Percentiles rank a stretch among this genome's conserved stretches.
Conservation (phyloP, 2,797 vertebrate genomes). For the Craterocephalus amniculus region DNA sequence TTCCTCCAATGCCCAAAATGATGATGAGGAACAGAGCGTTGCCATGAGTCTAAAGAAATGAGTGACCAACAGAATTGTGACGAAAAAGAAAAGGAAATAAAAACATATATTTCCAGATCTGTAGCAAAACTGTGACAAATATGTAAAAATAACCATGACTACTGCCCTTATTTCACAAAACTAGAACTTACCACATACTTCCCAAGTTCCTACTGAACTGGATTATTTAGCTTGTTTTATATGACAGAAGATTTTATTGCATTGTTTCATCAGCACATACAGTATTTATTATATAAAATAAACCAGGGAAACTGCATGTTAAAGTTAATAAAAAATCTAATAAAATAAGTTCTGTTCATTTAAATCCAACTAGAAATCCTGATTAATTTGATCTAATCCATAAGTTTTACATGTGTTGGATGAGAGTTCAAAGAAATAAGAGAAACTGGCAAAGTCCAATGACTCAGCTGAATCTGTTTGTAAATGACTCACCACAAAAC, state of each 20-base stretch:
- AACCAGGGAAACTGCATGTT: no score
- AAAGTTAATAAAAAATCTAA: background rate
- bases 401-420: background rate
- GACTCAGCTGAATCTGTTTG: constrained; percentile 50
- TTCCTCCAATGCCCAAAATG: constrained; percentile 85
- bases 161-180: no score
- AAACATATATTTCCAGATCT: background rate
- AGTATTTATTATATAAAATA: no score
- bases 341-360: no score
- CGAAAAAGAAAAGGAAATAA: background rate
- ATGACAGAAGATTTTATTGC: no score
- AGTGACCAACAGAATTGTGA: background rate
- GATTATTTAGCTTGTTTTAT: no score
- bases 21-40: constrained; percentile 78
- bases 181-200: no score
- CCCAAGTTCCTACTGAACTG: no score
- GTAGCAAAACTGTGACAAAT: background rate
- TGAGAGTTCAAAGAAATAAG: background rate
- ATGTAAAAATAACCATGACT: background rate
- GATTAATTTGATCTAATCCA: background rate
- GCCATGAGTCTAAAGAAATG: constrained; percentile 66
- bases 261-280: no score
- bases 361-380: background rate
- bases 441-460: constrained; percentile 6
- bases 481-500: constrained; percentile 5